A percentile compares a stretch with the other conserved stretches of the same genome.
These are phyloP conservation scores for Pitta sordida DNA, from an alignment of 2,113 vertebrate genomes.

Conservation along the genomic window DNA sequence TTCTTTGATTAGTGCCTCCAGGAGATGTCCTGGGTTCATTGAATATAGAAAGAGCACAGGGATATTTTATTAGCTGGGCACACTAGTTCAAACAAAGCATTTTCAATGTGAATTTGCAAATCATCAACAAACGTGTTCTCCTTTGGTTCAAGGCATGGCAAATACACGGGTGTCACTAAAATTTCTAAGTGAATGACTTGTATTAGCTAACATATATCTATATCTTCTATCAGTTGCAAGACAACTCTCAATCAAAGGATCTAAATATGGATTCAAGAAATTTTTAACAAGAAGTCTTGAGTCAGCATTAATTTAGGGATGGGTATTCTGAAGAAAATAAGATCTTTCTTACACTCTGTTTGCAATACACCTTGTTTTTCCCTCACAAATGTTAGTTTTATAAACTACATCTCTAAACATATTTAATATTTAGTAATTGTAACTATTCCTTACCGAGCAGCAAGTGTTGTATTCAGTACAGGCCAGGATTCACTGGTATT, in stretches of 20 bases:
- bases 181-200: not conserved
- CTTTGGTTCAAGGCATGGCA: not conserved
- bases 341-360: not conserved
- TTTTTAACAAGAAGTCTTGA: not conserved
- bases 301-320: not conserved
- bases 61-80: not conserved
- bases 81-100: not conserved
- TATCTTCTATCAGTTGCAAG: not conserved
- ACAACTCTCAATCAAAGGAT: not conserved
- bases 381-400: not conserved
- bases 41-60: not conserved
- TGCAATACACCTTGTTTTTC: not conserved
- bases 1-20: not conserved
- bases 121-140: not conserved
- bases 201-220: not conserved
- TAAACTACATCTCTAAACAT: not conserved
- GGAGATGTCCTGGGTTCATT: not conserved
- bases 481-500: not conserved
- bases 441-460: not conserved
- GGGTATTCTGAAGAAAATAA: not conserved
- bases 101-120: not conserved
- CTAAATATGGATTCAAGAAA: not conserved
- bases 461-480: not conserved
- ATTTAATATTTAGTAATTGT: not conserved
- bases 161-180: not conserved